These are phyloP conservation scores for Ferdinandea cuprea DNA, from an alignment of 2,888 invertebrate species.

Conservation along the genomic window DNA sequence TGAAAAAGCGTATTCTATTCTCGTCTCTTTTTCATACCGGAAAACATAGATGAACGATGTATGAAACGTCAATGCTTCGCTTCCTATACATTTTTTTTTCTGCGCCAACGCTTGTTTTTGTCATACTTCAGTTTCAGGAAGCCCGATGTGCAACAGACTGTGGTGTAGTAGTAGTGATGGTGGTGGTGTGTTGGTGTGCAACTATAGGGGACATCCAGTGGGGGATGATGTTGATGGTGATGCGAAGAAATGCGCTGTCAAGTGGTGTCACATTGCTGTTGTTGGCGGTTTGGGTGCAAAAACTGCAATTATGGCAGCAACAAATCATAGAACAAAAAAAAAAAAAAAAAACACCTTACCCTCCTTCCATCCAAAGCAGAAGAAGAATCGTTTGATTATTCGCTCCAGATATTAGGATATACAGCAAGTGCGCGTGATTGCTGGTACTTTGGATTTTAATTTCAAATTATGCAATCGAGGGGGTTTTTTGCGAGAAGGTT, in stretches of 20 bases:
- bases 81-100: too few species aligned
- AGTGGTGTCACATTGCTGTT: constrained; percentile 62
- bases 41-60: constrained; percentile 52
- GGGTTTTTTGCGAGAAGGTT: neutral
- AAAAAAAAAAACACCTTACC: neutral
- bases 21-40: constrained; percentile 32
- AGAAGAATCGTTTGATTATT: constrained; percentile 30
- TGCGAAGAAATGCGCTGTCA: constrained; percentile 30
- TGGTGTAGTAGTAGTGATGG: constrained; percentile 1
- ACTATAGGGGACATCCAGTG: neutral
- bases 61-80: constrained; percentile 50
- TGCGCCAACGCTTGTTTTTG: neutral
- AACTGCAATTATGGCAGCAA: constrained; percentile 31
- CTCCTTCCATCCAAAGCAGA: too few species aligned
- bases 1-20: constrained; percentile 15
- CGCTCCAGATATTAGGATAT: constrained; percentile 17
- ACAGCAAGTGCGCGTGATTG: constrained; percentile 55
- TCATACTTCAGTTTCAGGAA: constrained; percentile 31
- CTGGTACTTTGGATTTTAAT: constrained; percentile 62
- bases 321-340: constrained; percentile 10
- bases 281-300: constrained; percentile 21
- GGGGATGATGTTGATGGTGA: neutral
- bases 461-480: constrained; percentile 51
- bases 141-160: constrained; percentile 58
- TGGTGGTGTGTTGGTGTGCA: constrained; percentile 1